Base-by-base conservation (phyloP, 92 coral and sea anemone genomes). In the Chrysogorgia sp. region DNA sequence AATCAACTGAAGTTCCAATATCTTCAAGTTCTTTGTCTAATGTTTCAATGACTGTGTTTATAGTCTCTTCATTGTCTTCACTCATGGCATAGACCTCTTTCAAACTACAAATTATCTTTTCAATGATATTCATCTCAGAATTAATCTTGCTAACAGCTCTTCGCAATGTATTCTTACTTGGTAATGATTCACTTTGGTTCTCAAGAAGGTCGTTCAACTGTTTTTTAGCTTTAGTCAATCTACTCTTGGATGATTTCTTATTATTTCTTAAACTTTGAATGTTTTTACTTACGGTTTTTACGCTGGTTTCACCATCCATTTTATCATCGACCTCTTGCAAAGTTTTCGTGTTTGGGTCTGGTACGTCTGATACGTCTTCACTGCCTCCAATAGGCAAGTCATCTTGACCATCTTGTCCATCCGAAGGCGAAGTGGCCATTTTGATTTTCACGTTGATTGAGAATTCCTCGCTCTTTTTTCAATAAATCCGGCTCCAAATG, bases 11-110 rank as follows among this genome's bases (percentile, higher is more conserved):
- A 24, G 12, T 56, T 32, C 53, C 82, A n/a, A 86, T 75, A 40
- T 81, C 80, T n/a, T 68, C 72, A 31, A 55, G 43, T 23, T 85
- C 89, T 75, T 71, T 81, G 83, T 86, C 86, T 1, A 81, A 23
- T 45, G 83, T 26, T 10, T 86, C 76, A 55, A 76, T 76, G 4
- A 34, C 50, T 7, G 43, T 12, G 43, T 37, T 41, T 23, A 70
- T 60, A 9, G 58, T 48, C 76, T 49, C 57, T 40, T 47, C 61
- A 20, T 28, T 31, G 40, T 41, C 43, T 53, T 74, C 58, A 34
- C 41, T 43, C 45, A 58, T 59, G 23, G 90, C 70, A 75, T 85
- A 85, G 50, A 67, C 50, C 28, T 81, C 90, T 47, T 62, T 74
- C 35, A 86, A 70, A 67, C 74, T 76, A 37, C 67, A 29, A 47